Evolutionary conservation across 1,140 invertebrate genomes (phyloP).

Genomic region (Aphelenchoides fujianensis): DNA sequence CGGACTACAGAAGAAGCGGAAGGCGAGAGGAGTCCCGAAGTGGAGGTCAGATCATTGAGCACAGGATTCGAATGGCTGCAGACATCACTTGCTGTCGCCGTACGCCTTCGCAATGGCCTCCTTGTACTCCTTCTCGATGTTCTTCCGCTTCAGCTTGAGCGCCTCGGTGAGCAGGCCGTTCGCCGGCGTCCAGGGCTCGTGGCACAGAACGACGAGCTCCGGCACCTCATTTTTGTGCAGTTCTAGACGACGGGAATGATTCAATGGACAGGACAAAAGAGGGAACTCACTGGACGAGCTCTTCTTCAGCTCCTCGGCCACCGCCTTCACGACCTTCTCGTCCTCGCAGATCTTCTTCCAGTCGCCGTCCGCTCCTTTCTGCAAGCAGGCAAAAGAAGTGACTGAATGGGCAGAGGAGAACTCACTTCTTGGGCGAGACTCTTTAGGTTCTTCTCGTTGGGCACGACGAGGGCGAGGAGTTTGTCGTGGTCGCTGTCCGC

Average conservation of each 20-base stretch:
- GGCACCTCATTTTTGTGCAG: constrained; percentile 83
- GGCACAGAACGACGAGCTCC: constrained; percentile 78
- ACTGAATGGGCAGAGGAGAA: background rate
- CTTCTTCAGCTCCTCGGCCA: too few relatives aligned
- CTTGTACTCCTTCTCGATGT: constrained; percentile 86
- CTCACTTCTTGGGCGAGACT: constrained; percentile 59
- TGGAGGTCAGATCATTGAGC: background rate
- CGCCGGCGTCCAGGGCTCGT: constrained; percentile 90
- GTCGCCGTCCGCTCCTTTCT: constrained; percentile 47
- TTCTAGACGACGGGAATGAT: constrained; percentile 30
- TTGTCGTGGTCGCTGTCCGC: constrained; percentile 79
- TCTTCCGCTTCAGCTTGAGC: constrained; percentile 91
- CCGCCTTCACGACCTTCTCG: constrained; percentile 44
- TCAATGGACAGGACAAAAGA: constrained; percentile 44
- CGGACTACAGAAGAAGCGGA: background rate
- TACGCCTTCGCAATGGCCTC: constrained; percentile 88
- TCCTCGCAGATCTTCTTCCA: constrained; percentile 56
- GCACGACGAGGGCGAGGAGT: constrained; percentile 85
- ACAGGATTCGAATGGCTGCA: too few relatives aligned
- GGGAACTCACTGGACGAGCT: constrained; percentile 51
- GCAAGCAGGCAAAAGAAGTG: constrained; percentile 29
- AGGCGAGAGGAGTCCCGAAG: background rate
- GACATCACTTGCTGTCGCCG: constrained; percentile 50
- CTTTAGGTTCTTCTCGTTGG: constrained; percentile 69
- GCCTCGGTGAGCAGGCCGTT: constrained; percentile 95